Percentiles rank a stretch among this genome's conserved stretches.
These are phyloP conservation scores for Excalfactoria chinensis DNA, from an alignment of 2,113 vertebrate species.

Conservation along the genomic window DNA sequence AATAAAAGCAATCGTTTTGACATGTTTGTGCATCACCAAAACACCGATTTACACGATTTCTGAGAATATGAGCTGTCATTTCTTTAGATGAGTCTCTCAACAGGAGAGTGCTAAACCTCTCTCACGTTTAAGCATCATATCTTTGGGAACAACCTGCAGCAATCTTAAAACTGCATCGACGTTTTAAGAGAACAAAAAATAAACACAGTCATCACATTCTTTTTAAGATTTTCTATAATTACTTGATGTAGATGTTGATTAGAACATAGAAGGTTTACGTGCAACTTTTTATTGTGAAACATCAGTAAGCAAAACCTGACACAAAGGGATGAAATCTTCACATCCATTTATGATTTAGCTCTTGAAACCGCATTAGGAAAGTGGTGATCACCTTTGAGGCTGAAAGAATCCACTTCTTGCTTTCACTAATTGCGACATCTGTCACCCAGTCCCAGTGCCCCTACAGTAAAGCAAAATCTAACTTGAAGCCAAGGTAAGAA, in stretches of 20 bases:
- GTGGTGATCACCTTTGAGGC: constrained; percentile 80
- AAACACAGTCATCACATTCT: not conserved
- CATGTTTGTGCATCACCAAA: not conserved
- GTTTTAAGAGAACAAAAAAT: not conserved
- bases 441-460: constrained; percentile 85
- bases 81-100: not conserved
- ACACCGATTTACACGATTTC: not conserved
- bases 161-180: not conserved
- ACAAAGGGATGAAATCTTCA: not conserved
- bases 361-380: not conserved
- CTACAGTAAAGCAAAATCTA: constrained; percentile 65
- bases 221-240: not conserved
- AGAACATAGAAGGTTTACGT: not conserved
- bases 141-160: not conserved
- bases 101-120: not conserved
- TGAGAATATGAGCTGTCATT: not conserved
- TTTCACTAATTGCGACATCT: constrained; percentile 78
- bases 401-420: constrained; percentile 80
- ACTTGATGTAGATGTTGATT: not conserved
- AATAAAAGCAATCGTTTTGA: constrained; percentile 6
- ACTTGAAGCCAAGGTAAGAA: not conserved
- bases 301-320: not conserved
- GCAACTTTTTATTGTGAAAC: not conserved
- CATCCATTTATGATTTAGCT: not conserved
- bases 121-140: not conserved